Evolutionary conservation across 2,797 vertebrate species (phyloP).

Genomic region (Etheostoma perlongum): DNA sequence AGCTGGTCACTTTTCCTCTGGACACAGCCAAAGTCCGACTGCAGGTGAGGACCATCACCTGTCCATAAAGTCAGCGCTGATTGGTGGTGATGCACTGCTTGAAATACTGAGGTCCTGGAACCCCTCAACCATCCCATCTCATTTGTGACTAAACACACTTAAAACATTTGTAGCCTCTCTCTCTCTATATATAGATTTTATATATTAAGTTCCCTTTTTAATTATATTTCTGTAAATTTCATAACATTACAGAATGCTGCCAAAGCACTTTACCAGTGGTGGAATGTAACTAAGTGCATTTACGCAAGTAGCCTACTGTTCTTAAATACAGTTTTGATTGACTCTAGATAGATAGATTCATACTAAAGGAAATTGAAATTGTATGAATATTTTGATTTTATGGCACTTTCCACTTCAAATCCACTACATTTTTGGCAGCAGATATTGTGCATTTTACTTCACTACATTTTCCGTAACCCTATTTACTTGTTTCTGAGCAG

Average conservation of each 20-base stretch:
- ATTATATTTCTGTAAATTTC: neutral
- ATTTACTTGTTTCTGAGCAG: neutral
- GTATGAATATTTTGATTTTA: neutral
- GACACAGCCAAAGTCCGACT: conserved; percentile 96
- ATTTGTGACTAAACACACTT: neutral
- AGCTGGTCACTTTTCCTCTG: conserved; percentile 93
- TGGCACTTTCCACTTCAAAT: neutral
- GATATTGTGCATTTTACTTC: neutral
- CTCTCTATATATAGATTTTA: too few species aligned
- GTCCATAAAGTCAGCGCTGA: conserved; percentile 65
- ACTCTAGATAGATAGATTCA: too few species aligned
- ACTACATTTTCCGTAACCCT: neutral
- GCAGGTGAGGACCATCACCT: conserved; percentile 83
- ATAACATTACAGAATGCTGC: neutral
- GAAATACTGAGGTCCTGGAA: neutral
- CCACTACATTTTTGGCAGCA: neutral
- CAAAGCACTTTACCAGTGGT: neutral
- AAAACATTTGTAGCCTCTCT: neutral
- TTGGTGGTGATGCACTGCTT: neutral
- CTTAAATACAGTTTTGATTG: neutral
- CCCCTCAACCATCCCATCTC: neutral
- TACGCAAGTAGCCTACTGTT: too few species aligned
- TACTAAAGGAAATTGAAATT: neutral
- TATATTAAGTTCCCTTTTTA: neutral
- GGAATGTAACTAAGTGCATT: neutral